Evolutionary conservation across 2,888 invertebrate genomes (phyloP).

Genomic region (Parelbella ahira): DNA sequence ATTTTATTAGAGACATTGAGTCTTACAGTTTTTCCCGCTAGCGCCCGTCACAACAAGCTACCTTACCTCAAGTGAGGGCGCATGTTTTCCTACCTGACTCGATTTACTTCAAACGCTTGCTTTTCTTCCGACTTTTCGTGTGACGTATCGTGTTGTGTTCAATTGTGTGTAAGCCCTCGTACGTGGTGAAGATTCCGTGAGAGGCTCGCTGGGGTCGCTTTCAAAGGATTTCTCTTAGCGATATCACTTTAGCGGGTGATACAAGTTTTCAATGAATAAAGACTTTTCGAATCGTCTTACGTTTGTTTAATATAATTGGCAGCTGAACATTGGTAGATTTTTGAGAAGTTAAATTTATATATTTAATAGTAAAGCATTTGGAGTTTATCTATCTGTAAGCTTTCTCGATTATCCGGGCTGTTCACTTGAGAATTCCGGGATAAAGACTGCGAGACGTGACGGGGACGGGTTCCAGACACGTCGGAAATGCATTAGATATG

Average conservation of each 20-base stretch:
- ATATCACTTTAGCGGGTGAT: too few species aligned
- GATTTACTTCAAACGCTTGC: slow-evolving; percentile 45
- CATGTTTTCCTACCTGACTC: slow-evolving; percentile 51
- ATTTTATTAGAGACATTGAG: too few species aligned
- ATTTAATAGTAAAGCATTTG: too few species aligned
- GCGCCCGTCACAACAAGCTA: slow-evolving; percentile 16
- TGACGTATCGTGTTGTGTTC: slow-evolving; percentile 43
- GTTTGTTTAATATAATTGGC: too few species aligned
- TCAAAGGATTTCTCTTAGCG: slow-evolving; percentile 5
- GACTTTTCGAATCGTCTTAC: too few species aligned
- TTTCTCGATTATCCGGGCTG: too few species aligned
- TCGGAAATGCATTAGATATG: slow-evolving; percentile 10
- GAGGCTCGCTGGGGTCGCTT: slow-evolving; percentile 12
- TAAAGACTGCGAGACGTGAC: slow-evolving; percentile 13
- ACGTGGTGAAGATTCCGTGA: slow-evolving; percentile 18
- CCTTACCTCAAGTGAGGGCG: slow-evolving; percentile 37
- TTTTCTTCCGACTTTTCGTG: slow-evolving; percentile 40
- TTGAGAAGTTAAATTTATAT: too few species aligned
- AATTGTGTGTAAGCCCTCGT: slow-evolving; percentile 51
- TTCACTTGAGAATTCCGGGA: slow-evolving; percentile 15
- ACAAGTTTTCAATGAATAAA: not conserved
- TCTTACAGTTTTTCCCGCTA: not conserved
- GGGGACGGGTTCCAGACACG: slow-evolving; percentile 15
- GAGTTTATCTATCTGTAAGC: too few species aligned
- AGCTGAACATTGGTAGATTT: too few species aligned